These are phyloP conservation scores for Nycteola revayana DNA, from an alignment of 2,888 invertebrate species.

Conservation along the genomic window DNA sequence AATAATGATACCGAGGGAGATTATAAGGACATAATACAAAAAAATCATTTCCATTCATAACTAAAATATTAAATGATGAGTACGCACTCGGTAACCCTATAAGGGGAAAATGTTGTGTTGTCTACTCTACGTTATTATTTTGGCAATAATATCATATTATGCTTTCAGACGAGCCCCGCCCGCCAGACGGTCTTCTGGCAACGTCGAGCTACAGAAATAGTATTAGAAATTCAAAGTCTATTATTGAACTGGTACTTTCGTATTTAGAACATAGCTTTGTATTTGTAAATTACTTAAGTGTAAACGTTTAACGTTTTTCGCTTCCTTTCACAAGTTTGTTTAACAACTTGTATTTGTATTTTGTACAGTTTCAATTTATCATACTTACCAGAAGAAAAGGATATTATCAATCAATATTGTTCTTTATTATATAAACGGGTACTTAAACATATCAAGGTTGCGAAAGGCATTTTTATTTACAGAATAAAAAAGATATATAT, in stretches of 20 bases:
- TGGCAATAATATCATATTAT: conserved; percentile 69
- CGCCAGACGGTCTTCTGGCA: conserved; percentile 41
- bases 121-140: conserved; percentile 62
- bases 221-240: conserved; percentile 68
- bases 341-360: too few relatives aligned
- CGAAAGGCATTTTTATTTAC: too few relatives aligned
- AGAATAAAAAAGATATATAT: too few relatives aligned
- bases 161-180: conserved; percentile 47
- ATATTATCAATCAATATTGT: too few relatives aligned
- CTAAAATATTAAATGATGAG: conserved; percentile 13
- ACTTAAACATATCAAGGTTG: too few relatives aligned
- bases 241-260: conserved; percentile 61
- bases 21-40: too few relatives aligned
- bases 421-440: too few relatives aligned
- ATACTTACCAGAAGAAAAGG: too few relatives aligned
- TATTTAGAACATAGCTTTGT: conserved; percentile 56
- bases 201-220: conserved; percentile 61
- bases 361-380: too few relatives aligned
- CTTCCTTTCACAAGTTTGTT: too few relatives aligned
- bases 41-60: too few relatives aligned
- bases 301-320: conserved; percentile 4
- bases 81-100: conserved; percentile 29
- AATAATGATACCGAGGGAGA: too few relatives aligned
- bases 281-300: conserved; percentile 33
- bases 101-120: conserved; percentile 41